These are phyloP conservation scores for Macroramphosus scolopax DNA, from an alignment of 2,797 vertebrate genomes.

Conservation along the genomic window DNA sequence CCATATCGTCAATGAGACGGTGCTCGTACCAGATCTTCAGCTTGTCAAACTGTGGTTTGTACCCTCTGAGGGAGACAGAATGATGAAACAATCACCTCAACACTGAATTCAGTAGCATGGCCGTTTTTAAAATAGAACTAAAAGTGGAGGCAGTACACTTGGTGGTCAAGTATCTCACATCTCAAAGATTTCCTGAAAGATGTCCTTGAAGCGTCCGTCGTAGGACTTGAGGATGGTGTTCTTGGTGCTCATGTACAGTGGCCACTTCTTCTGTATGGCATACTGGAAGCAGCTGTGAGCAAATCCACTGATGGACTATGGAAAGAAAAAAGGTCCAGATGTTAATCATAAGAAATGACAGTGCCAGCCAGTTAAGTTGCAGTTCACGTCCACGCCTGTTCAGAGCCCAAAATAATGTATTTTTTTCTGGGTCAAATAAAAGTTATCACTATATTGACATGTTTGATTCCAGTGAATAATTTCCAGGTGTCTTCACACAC, in stretches of 20 bases:
- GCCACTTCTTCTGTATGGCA: conserved; percentile 91
- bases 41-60: conserved; percentile 91
- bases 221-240: conserved; percentile 98
- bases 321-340: conserved; percentile 11
- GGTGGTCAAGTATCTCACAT: no score
- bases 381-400: no score
- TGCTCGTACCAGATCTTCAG: conserved; percentile 98
- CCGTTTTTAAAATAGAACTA: no score
- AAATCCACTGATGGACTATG: conserved; percentile 93
- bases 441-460: no score
- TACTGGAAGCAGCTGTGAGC: conserved; percentile 99
- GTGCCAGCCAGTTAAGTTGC: no score
- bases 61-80: conserved; percentile 75
- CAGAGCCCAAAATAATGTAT: no score
- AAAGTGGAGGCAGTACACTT: no score
- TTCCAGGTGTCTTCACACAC: no score
- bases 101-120: no score
- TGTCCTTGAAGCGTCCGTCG: conserved; percentile 94
- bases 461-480: no score
- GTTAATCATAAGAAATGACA: not conserved
- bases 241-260: conserved; percentile 97
- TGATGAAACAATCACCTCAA: not conserved
- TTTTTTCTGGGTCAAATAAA: no score
- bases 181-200: conserved; percentile 93
- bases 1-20: conserved; percentile 97